A percentile compares a stretch with the other conserved stretches of the same genome.
Conservation (phyloP, 2,888 invertebrate genomes). For the Pelosia muscerda region DNA sequence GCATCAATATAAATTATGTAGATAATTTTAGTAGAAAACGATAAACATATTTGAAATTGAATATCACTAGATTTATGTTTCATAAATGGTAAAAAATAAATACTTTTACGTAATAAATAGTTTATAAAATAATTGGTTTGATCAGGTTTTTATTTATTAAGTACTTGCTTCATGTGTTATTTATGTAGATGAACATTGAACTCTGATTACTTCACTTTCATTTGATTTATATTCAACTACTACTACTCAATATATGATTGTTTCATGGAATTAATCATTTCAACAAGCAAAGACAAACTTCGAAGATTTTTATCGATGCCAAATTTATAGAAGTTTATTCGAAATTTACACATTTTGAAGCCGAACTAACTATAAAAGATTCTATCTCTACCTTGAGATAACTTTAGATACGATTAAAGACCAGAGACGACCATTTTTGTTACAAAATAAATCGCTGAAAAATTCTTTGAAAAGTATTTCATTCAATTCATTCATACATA, state of each 20-base stretch:
- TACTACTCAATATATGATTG: neutral
- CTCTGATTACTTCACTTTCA: neutral
- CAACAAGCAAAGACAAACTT: neutral
- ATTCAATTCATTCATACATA: too few relatives aligned
- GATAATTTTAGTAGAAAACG: constrained; percentile 10
- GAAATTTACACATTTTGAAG: too few relatives aligned
- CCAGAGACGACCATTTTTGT: too few relatives aligned
- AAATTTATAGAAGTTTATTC: too few relatives aligned
- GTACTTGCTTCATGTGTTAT: constrained; percentile 3
- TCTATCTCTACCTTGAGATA: too few relatives aligned
- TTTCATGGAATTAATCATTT: neutral
- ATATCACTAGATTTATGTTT: constrained; percentile 10
- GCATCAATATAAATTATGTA: constrained; percentile 40
- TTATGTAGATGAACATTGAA: constrained; percentile 8
- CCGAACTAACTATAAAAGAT: too few relatives aligned
- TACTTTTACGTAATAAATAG: constrained; percentile 15
- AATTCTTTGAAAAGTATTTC: too few relatives aligned
- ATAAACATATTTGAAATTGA: constrained; percentile 30
- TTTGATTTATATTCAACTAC: neutral
- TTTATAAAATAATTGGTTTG: constrained; percentile 8
- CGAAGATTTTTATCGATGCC: neutral
- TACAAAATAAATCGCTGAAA: too few relatives aligned
- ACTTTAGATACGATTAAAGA: too few relatives aligned
- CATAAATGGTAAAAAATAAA: constrained; percentile 8
- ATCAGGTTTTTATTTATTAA: constrained; percentile 10